Evolutionary conservation across 1,140 invertebrate genomes (phyloP), one percentile per base, ranked within the genome.

Genomic region (Periplaneta americana): DNA sequence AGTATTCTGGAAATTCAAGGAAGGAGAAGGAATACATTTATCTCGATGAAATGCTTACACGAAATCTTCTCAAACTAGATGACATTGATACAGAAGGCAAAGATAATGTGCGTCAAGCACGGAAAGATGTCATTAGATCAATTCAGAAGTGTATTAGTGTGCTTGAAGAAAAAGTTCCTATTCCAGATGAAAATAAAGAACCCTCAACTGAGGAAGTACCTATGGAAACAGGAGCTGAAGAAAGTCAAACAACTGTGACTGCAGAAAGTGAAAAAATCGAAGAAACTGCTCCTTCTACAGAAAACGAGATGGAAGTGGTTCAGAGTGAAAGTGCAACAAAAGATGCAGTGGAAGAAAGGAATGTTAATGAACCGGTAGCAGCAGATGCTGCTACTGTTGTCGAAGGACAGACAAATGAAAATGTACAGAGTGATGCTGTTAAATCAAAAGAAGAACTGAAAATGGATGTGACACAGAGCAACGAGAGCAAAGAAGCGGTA

Each of bases 21-120:
- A 92, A 91, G 84, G 95, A 97, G 85, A 98, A 98, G 87, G 91
- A 95, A 80, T 98, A 97, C 85, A 90, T 96, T 35, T 97, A 94
- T 87, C 87, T 98, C 74, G 97, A 98, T 87, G 97, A 99, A 88
- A 98, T 98, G 97, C 88, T 99, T 22, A 98, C 97, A 1, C 92
- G 97, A 74, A 96, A 96, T 86, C 90, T 98, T 81, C 92, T 98
- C 6, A 97, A 97, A 87, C 87, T 98, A 81, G 98, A 99, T 87
- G 94, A 95, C 84, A 95, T 99, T 80, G 96, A 98, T 85, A 96
- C 96, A 0, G 96, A 97, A 82, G 96, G 96, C 2, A 94, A 96
- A 85, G 96, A 98, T 34, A 94, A 96, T 85, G 95, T 99, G 37
- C 90, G 97, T 84, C 91, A 93, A 81, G 95, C 95, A 0, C 90